Percentiles rank a stretch among this genome's conserved stretches.
Conservation (phyloP, 1,140 invertebrate genomes). For the Oedothorax gibbosus region DNA sequence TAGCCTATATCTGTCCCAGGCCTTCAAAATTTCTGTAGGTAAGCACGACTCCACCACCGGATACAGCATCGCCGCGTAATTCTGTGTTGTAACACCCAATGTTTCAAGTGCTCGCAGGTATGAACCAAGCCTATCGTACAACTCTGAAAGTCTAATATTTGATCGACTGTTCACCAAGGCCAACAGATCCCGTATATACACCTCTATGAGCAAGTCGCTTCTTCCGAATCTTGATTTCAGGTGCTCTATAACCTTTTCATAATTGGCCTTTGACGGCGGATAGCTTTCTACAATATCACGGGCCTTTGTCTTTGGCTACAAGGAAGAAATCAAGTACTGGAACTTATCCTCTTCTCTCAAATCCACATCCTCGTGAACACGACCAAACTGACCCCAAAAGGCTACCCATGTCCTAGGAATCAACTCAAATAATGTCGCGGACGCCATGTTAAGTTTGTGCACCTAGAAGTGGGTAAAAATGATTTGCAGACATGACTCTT, state of each 20-base stretch:
- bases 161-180: not conserved
- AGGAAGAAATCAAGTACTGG: not conserved
- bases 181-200: not conserved
- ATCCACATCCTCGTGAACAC: not conserved
- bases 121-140: not conserved
- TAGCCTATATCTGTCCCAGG: not conserved
- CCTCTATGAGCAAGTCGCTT: not conserved
- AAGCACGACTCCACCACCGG: not conserved
- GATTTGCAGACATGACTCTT: too few relatives aligned
- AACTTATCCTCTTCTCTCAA: conserved; percentile 8
- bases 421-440: not conserved
- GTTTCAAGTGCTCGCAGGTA: conserved; percentile 29
- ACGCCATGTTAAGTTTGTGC: too few relatives aligned
- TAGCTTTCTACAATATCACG: conserved; percentile 9
- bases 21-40: too few relatives aligned
- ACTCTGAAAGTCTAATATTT: not conserved
- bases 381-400: conserved; percentile 6
- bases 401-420: conserved; percentile 1
- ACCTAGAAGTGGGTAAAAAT: too few relatives aligned
- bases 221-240: not conserved
- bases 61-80: not conserved
- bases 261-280: conserved; percentile 25
- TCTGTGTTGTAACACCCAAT: not conserved
- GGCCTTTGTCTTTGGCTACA: conserved; percentile 6
- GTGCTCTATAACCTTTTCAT: not conserved